These are phyloP conservation scores for Phyllotreta striolata DNA, from an alignment of 2,888 invertebrate genomes.

Conservation along the genomic window DNA sequence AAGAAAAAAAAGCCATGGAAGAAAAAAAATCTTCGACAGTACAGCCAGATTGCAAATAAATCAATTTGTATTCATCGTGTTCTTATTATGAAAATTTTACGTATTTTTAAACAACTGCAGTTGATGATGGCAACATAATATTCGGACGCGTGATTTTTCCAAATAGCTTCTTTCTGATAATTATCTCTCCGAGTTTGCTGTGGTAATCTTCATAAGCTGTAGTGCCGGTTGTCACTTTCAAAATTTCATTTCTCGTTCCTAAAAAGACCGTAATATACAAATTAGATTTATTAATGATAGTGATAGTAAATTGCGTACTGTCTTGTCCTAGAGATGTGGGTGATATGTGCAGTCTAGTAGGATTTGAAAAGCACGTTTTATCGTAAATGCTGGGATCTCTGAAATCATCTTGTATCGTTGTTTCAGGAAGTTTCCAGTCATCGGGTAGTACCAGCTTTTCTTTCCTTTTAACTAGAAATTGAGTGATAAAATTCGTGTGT, in stretches of 20 bases:
- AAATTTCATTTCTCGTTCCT: conserved; percentile 47
- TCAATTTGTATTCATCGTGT: not conserved
- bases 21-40: too few relatives aligned
- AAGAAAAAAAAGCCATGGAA: too few relatives aligned
- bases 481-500: too few relatives aligned
- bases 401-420: conserved; percentile 44
- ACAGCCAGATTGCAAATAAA: too few relatives aligned
- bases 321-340: conserved; percentile 43
- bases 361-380: conserved; percentile 36
- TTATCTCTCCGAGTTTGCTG: conserved; percentile 47
- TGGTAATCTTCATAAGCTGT: conserved; percentile 46
- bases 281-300: not conserved
- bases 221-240: conserved; percentile 44
- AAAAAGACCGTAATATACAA: conserved; percentile 25
- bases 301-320: conserved; percentile 36
- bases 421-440: conserved; percentile 44
- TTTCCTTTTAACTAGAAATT: conserved; percentile 3
- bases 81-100: not conserved
- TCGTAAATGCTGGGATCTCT: conserved; percentile 41
- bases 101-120: too few relatives aligned
- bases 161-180: conserved; percentile 45
- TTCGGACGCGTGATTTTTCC: conserved; percentile 39
- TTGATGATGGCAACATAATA: too few relatives aligned
- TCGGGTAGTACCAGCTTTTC: conserved; percentile 40
- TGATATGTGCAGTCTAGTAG: conserved; percentile 36